Conservation (phyloP, 2,888 invertebrate species). For the Drosophila rubida region DNA sequence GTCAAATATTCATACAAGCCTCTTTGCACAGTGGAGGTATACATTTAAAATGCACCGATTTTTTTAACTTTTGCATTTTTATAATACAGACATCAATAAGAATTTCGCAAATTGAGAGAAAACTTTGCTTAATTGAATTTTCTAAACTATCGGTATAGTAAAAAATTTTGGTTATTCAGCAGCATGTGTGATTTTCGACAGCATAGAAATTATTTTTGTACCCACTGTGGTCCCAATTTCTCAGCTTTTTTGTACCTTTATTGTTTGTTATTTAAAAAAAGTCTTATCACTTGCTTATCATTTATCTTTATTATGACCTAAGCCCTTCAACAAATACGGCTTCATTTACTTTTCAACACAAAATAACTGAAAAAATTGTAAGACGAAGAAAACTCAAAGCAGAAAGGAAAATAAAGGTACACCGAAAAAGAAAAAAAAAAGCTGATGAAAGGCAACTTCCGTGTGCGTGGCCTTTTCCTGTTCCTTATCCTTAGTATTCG, state of each 20-base stretch:
- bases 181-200: not conserved
- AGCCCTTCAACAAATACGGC: constrained; percentile 77
- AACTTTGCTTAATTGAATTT: not conserved
- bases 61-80: not conserved
- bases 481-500: constrained; percentile 36
- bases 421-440: constrained; percentile 24
- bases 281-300: constrained; percentile 79
- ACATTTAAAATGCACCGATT: not conserved
- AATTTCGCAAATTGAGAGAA: too few species aligned
- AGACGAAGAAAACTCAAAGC: constrained; percentile 5
- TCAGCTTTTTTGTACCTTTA: constrained; percentile 29
- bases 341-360: constrained; percentile 77
- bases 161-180: not conserved
- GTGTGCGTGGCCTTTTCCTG: constrained; percentile 74
- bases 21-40: not conserved
- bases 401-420: constrained; percentile 29
- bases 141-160: too few species aligned
- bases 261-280: constrained; percentile 54
- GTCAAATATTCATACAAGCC: constrained; percentile 36
- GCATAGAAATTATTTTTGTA: not conserved
- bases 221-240: constrained; percentile 38
- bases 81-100: not conserved
- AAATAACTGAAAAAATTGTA: constrained; percentile 40
- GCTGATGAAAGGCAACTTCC: constrained; percentile 74
- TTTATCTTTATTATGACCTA: constrained; percentile 79